Evolutionary conservation across 1,140 invertebrate species (phyloP).

Genomic region (Drosophila pseudoobscura): DNA sequence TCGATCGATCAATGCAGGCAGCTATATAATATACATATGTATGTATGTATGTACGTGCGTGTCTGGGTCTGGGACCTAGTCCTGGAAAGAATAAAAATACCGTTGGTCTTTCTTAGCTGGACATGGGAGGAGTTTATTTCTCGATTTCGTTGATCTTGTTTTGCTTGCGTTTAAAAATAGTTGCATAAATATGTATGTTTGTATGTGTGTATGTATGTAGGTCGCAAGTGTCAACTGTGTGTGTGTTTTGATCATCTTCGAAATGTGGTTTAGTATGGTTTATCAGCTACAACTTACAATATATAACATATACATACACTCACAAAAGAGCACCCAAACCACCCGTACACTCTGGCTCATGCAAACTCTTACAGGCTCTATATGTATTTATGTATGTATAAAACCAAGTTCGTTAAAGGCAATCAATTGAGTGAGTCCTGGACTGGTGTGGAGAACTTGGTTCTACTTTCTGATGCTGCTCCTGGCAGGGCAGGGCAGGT

Average conservation of each 20-base stretch:
- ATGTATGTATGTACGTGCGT: too few relatives aligned
- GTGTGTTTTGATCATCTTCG: background rate
- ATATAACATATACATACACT: constrained; percentile 19
- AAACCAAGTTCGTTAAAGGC: constrained; percentile 42
- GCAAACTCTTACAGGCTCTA: constrained; percentile 19
- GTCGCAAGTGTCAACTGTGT: constrained; percentile 25
- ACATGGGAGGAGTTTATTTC: constrained; percentile 44
- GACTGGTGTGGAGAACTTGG: background rate
- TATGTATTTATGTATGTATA: constrained; percentile 26
- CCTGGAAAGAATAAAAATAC: constrained; percentile 13
- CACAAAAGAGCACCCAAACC: background rate
- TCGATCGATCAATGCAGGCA: too few relatives aligned
- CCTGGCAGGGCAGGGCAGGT: too few relatives aligned
- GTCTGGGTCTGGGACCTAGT: too few relatives aligned
- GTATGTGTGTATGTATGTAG: constrained; percentile 8
- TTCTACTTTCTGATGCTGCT: too few relatives aligned
- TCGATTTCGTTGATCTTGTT: constrained; percentile 41
- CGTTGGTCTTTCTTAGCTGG: constrained; percentile 29
- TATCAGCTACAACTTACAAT: constrained; percentile 45
- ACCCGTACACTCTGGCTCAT: constrained; percentile 3
- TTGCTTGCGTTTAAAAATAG: constrained; percentile 35
- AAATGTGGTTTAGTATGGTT: constrained; percentile 1
- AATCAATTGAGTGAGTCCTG: constrained; percentile 25
- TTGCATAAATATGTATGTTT: constrained; percentile 60
- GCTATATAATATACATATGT: too few relatives aligned